These are phyloP conservation scores for Microcebus griseorufus DNA, from an alignment of 2,113 vertebrate species.

Conservation along the genomic window DNA sequence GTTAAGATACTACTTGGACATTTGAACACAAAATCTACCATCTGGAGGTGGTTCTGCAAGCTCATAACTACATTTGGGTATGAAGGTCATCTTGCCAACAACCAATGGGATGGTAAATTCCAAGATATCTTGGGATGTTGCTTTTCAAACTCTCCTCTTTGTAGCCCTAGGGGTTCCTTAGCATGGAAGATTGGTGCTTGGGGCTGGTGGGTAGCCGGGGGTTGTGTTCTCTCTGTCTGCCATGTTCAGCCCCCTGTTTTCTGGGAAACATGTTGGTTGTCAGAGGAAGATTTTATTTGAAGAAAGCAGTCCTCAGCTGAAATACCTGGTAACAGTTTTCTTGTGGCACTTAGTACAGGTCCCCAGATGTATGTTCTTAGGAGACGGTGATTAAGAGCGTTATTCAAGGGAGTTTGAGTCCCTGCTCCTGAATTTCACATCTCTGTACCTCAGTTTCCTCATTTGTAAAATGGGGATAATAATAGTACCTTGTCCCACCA, in stretches of 20 bases:
- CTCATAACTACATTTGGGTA: background rate
- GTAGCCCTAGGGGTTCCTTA: background rate
- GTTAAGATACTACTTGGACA: background rate
- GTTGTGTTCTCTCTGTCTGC: background rate
- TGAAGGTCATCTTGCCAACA: background rate
- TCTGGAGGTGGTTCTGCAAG: background rate
- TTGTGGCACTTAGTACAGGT: background rate
- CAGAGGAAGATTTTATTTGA: background rate
- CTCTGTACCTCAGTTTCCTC: background rate
- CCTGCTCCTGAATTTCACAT: background rate
- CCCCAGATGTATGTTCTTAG: background rate
- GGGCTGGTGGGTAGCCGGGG: rapidly evolving
- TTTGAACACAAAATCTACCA: background rate
- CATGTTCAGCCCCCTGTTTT: background rate
- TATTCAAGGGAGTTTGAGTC: background rate
- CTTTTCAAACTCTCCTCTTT: background rate
- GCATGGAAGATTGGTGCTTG: background rate
- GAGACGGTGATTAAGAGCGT: background rate
- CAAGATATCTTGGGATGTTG: background rate
- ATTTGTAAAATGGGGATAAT: background rate
- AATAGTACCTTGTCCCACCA: background rate
- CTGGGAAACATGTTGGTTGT: background rate
- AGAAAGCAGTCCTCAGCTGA: background rate
- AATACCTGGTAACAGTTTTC: background rate
- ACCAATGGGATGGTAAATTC: background rate